These are phyloP conservation scores for Mechanitis messenoides DNA, from an alignment of 2,888 invertebrate genomes.

Conservation along the genomic window DNA sequence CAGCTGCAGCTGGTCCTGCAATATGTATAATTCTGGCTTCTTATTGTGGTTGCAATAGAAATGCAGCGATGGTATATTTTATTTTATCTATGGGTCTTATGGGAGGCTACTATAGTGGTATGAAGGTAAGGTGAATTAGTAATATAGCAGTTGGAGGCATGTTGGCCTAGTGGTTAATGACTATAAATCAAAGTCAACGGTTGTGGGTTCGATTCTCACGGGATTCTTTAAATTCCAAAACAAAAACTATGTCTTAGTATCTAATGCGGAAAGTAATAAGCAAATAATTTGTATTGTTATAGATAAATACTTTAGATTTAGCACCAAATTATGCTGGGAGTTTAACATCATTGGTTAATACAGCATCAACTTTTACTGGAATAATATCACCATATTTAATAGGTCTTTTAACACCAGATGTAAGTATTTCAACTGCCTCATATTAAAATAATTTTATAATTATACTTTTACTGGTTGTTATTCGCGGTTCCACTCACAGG, in stretches of 20 bases:
- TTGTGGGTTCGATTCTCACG: too few species aligned
- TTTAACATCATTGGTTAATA: constrained; percentile 73
- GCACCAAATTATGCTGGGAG: constrained; percentile 73
- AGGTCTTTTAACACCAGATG: constrained; percentile 65
- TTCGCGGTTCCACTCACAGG: too few species aligned
- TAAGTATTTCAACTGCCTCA: constrained; percentile 35
- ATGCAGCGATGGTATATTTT: constrained; percentile 58
- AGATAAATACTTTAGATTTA: constrained; percentile 38
- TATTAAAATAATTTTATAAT: too few species aligned
- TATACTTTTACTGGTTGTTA: too few species aligned
- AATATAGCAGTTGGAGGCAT: background rate
- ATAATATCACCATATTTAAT: constrained; percentile 42
- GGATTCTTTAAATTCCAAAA: too few species aligned
- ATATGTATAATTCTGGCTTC: constrained; percentile 46
- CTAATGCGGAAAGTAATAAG: background rate
- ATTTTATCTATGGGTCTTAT: constrained; percentile 72
- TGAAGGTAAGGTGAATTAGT: constrained; percentile 59
- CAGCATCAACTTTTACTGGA: constrained; percentile 69
- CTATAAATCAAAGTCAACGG: too few species aligned
- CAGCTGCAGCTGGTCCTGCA: constrained; percentile 73
- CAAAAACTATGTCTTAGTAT: too few species aligned
- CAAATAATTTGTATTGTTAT: constrained; percentile 7
- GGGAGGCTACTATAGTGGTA: constrained; percentile 77
- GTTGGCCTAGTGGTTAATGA: background rate
- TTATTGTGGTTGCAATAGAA: constrained; percentile 67